Evolutionary conservation across 2,888 invertebrate species (phyloP), one percentile per base, ranked within the genome.

Genomic region (Pammene aurita): DNA sequence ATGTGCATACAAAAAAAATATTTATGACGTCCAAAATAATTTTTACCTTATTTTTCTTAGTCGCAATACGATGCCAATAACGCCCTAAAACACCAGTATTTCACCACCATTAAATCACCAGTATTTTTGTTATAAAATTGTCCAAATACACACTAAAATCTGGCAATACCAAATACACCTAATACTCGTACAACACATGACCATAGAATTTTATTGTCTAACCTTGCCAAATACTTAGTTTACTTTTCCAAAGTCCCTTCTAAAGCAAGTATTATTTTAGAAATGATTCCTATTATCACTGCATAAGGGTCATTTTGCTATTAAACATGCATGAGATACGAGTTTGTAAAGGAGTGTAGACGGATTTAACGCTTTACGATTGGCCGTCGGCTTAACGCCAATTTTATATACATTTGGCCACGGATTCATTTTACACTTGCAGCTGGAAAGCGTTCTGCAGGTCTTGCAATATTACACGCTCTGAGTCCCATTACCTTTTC

Each of bases 391-490:
- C 26, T 26, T 41, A 38, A 16, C 35, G 50, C 26, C 26, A 38
- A 60, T 60, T 66, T 60, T 61, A 66, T 54, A 61, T 54, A 55
- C 50, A 41, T 34, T 16, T 44, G 10, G 16, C 26, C 41, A 13
- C 10, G 57, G 42, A 57, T 7, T 41, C 41, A 38, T 57, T 42
- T 7, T 0, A 6, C 7, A 57, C 18, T 2, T 0, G 18, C 13
- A 18, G 0, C 57, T 57, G 18, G 57, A 57, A 42, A 5, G 34
- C 13, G 13, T 26, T 13, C 7, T n/a, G 26, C 26, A 1, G n/a
- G 13, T 1, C 26, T 4, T 26, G 26, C 4, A 26, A 2, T 26
- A 26, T 26, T 26, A 26, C 1, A 26, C 1, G 26, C 4, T 26
- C 26, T 26, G 26, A 26, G 26, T 26, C 1, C 4, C 4, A 26